phyloP scores from a whole-genome alignment of 2,888 invertebrate genomes.

The Mantis religiosa region DNA sequence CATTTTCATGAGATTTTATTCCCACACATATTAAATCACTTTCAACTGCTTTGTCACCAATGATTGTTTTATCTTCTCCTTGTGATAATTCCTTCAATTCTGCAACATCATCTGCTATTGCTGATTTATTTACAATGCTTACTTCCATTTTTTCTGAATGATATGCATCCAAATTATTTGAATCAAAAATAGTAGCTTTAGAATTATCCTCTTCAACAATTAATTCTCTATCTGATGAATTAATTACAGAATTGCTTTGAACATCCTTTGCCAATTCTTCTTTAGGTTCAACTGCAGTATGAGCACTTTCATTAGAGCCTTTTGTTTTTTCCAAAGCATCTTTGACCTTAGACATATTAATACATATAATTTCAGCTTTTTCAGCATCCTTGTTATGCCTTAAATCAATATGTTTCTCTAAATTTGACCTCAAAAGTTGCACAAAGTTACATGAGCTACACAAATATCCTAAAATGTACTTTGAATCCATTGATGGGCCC shows the following conservation, averaged over 20 bases:
- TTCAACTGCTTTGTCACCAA: background rate
- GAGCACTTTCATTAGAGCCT: background rate
- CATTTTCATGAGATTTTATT: background rate
- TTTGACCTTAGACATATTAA: constrained; percentile 40
- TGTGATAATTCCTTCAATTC: background rate
- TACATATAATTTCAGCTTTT: constrained; percentile 47
- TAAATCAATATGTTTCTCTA: constrained; percentile 58
- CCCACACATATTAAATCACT: background rate
- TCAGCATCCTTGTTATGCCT: constrained; percentile 49
- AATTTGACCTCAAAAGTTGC: constrained; percentile 58
- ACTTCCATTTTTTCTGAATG: background rate
- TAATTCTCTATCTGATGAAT: background rate
- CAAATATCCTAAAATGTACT: constrained; percentile 53
- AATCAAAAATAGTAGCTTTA: background rate
- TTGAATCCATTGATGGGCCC: constrained; percentile 37
- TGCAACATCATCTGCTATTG: background rate
- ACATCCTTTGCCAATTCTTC: background rate
- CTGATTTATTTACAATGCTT: background rate
- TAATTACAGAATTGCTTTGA: background rate
- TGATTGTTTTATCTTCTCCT: background rate
- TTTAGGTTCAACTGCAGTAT: background rate
- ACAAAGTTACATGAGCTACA: constrained; percentile 71
- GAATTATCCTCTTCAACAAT: background rate
- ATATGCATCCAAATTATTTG: background rate
- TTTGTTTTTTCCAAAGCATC: background rate